Percentiles rank a stretch among this genome's conserved stretches.
Conservation (phyloP, 2,797 vertebrate species). For the Eidolon dupreanum region DNA sequence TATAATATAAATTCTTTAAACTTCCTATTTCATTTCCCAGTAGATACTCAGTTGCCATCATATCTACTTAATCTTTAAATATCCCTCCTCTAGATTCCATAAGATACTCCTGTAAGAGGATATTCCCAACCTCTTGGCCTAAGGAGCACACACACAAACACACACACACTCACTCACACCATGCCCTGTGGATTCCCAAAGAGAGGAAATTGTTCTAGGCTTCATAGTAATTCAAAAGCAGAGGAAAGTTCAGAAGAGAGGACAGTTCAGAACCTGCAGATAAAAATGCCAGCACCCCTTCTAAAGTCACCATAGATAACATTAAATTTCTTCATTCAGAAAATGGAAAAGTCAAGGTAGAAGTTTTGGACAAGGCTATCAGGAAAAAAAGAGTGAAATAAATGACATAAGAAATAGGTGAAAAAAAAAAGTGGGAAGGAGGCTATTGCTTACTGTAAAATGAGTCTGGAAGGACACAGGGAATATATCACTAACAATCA, state of each 20-base stretch:
- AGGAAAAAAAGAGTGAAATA: conserved; percentile 49
- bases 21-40: neutral
- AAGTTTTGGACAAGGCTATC: conserved; percentile 85
- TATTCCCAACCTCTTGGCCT: neutral
- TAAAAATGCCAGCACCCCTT: conserved; percentile 60
- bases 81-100: neutral
- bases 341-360: conserved; percentile 86
- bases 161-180: neutral
- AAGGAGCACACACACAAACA: neutral
- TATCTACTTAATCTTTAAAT: neutral
- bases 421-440: neutral
- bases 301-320: conserved; percentile 86
- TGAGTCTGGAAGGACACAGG: neutral
- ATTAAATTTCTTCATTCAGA: conserved; percentile 88
- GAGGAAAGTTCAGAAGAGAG: conserved; percentile 71
- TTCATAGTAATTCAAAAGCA: conserved; percentile 80
- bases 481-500: neutral
- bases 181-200: neutral
- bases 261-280: conserved; percentile 83
- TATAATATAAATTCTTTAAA: neutral
- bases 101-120: neutral
- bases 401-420: neutral
- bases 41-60: neutral
- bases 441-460: neutral
- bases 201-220: neutral